Base-by-base conservation (phyloP, 2,888 invertebrate species). In the Eurytoma adleriae region DNA sequence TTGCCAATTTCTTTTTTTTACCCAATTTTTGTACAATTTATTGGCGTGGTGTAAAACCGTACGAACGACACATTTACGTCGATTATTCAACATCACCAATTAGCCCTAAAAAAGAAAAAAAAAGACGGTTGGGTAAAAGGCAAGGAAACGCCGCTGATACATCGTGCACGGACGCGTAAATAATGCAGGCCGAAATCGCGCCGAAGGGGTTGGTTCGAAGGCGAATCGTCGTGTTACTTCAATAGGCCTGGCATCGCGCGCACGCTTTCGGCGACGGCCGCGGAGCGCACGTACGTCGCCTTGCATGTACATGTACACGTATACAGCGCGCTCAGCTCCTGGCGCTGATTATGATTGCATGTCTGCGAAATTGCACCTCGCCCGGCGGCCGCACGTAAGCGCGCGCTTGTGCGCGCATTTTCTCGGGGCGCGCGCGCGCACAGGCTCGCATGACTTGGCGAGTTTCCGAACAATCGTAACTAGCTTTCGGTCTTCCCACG, bases 401-500 rank as follows among this genome's bases (percentile, higher is more conserved):
- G 56, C 57, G 61, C 52, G 72, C 79, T 54, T 59, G 71, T 57
- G 30, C 48, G 24, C 40, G 40, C 40, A 40, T 40, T 40, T 40
- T 40, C 40, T 40, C 40, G 40, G 40, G 40, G 77, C 72, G 56
- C 70, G 54, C 30, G 40, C 10, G 77, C 72, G 56, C 70, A 40
- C 30, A 61, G n/a, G 87, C 87, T 90, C 86, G 90, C 90, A 90
- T 89, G 90, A 89, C 88, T 89, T 83, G 84, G 85, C 85, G 88
- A 87, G 87, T 89, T 89, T 87, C 85, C 86, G 86, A 86, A 89
- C 89, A 89, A 89, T 89, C 86, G 89, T 88, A 89, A 88, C 90
- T 89, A 89, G 89, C 88, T 88, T 90, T 88, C 84, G 89, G 87
- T 89, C 91, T 91, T 91, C 90, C 90, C 91, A 91, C 90, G 90